These are phyloP conservation scores for Chionomys nivalis DNA, from an alignment of 2,113 vertebrate species.

Conservation along the genomic window DNA sequence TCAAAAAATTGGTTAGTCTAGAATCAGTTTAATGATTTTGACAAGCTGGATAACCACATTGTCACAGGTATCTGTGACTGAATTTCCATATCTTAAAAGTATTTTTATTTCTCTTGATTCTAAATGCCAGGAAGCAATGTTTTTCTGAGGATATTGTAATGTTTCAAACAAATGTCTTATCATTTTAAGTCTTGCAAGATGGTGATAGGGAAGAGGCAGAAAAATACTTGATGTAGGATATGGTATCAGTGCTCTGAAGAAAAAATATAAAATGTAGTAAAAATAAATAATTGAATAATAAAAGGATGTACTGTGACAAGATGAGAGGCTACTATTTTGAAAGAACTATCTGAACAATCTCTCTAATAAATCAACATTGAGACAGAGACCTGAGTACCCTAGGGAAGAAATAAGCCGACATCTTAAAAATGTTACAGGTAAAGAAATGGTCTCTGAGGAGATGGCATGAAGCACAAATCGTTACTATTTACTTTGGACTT, in stretches of 20 bases:
- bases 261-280: neutral
- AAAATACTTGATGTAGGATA: neutral
- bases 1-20: slow-evolving; percentile 9
- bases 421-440: slow-evolving; percentile 10
- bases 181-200: neutral
- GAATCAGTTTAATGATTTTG: slow-evolving; percentile 16
- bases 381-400: neutral
- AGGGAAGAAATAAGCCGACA: neutral
- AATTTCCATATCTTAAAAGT: slow-evolving; percentile 48
- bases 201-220: neutral
- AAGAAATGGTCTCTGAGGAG: slow-evolving; percentile 17
- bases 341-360: slow-evolving; percentile 18
- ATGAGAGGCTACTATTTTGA: neutral
- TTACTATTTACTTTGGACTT: slow-evolving; percentile 5
- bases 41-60: neutral
- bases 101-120: neutral
- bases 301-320: neutral
- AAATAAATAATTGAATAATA: neutral
- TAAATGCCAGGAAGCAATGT: neutral
- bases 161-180: slow-evolving; percentile 19
- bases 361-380: neutral
- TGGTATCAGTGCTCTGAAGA: neutral
- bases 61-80: neutral
- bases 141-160: neutral
- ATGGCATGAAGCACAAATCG: neutral